Base-by-base conservation (phyloP, 1,140 invertebrate species). In the Zaprionus vittiger region DNA sequence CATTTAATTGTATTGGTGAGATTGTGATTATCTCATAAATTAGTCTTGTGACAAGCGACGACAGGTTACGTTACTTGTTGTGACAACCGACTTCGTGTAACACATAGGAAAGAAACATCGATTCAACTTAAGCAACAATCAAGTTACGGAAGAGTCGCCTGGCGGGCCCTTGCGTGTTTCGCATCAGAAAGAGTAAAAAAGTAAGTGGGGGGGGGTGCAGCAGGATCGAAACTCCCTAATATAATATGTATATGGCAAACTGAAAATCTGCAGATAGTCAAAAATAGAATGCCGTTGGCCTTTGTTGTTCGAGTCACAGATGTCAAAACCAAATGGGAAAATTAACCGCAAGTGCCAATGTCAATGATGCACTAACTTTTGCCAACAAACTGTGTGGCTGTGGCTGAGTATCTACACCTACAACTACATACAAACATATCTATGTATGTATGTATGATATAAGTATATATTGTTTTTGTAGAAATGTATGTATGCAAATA, bases 31-130 rank as follows among this genome's bases (percentile, higher is more conserved):
- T 91, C 84, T 85, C 82, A 80, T 76, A 91, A 91, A 89, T 91
- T 80, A 81, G 89, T 91, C 89, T 91, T 91, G 89, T 91, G 89
- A 91, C 89, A 91, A 82, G 70, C 83, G 81, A 82, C 79, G 83
- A 84, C 81, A 78, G 69, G 66, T 66, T 61, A 79, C 59, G 80
- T 20, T 57, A 57, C 66, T 60, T 89, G 73, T 69, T 78, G 60
- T 26, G 69, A 73, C 67, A 81, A 66, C 24, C 44, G 54, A 47
- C 7, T 20, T 47, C n/a, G 41, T 9, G 11, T 26, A 17, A 17
- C 28, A 15, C 17, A 47, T 37, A 65, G 47, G n/a, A 9, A 47
- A 47, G 6, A 38, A 66, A 79, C 81, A 90, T 90, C 85, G 85
- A 90, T 85, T 90, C 80, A 90, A 90, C 85, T 90, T 90, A 77